Conservation (phyloP, 2,113 vertebrate genomes). For the Rhipidura dahli region DNA sequence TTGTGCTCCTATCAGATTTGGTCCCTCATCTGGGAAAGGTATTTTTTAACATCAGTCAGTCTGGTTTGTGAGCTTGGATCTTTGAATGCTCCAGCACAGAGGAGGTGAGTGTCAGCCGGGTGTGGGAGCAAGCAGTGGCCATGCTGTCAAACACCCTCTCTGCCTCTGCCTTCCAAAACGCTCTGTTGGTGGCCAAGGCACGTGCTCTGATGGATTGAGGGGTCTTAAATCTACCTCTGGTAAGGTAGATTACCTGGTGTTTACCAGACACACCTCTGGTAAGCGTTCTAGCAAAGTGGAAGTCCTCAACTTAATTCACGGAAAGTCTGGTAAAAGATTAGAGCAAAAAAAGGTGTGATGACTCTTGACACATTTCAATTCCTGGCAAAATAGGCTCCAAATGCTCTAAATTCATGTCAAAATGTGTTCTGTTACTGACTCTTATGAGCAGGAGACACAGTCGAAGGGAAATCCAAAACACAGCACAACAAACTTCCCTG, state of each 20-base stretch:
- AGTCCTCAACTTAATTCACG: not conserved
- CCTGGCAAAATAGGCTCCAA: not conserved
- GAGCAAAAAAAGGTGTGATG: not conserved
- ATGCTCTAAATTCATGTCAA: not conserved
- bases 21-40: not conserved
- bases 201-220: rapidly evolving
- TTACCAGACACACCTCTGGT: no score
- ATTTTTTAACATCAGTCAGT: not conserved
- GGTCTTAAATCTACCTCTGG: not conserved
- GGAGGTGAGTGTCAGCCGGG: rapidly evolving
- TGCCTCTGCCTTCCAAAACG: not conserved
- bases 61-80: not conserved
- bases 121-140: rapidly evolving
- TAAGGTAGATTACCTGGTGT: no score
- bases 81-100: rapidly evolving
- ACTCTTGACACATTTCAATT: not conserved
- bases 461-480: not conserved
- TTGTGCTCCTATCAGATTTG: not conserved
- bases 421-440: not conserved
- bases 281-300: not conserved
- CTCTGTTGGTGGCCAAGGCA: not conserved
- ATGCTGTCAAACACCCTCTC: rapidly evolving
- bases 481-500: not conserved
- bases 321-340: not conserved
- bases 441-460: not conserved